Evolutionary conservation across 2,888 invertebrate genomes (phyloP), one percentile per base, ranked within the genome.

Genomic region (Dicranocentrus wangi): DNA sequence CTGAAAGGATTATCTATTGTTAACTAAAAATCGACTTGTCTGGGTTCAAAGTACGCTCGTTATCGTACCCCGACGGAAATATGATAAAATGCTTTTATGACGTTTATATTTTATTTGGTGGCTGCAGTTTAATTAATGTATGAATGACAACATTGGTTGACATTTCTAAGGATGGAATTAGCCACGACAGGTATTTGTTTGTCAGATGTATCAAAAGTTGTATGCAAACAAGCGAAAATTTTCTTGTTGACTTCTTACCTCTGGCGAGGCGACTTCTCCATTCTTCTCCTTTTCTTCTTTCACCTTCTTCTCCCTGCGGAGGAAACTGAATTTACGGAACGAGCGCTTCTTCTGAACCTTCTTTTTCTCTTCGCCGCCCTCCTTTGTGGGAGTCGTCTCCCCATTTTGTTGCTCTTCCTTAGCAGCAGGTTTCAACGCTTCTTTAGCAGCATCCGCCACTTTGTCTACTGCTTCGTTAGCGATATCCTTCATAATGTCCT

Each of bases 231-330:
- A 39, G 39, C 39, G 51, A 51, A 2, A 51, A 51, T 51, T 47
- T 17, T 39, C 2, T 47, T n/a, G 7, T 51, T 10, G 23, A n/a
- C n/a, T n/a, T n/a, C 71, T 81, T 85, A 86, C 86, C 86, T 86
- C 86, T 27, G 84, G 82, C 51, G 85, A 72, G 63, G 84, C 58
- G 10, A 84, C 82, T 32, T 86, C 86, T 77, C 85, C 86, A 75
- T 85, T 86, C 60, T 82, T 83, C 60, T 83, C 81, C 77, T 86
- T 86, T 43, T 86, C 86, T n/a, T 85, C 85, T 77, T 86, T 86
- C n/a, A 78, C 82, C 73, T 85, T 84, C 81, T 86, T 85, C 47
- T 86, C 83, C 75, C 82, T 86, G 51, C 85, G 81, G 70, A 86
- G 83, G 77, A 86, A 86, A 73, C 85, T 85, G 82, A 86, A 85